Conservation (phyloP, 37 sponge, comb jelly and placozoan genomes). For the Eunapius fragilis region DNA sequence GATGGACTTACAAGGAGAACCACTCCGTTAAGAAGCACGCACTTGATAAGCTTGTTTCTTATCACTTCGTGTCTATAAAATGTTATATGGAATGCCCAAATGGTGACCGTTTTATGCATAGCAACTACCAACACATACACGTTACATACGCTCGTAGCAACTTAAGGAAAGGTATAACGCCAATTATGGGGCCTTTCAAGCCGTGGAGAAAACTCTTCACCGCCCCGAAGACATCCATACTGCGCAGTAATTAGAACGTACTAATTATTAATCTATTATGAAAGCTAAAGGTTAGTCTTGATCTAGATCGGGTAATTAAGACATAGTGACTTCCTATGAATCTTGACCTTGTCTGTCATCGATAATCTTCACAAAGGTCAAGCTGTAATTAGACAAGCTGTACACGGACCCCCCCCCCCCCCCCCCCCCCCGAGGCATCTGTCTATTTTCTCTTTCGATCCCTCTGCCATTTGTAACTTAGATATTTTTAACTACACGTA, state of each 20-base stretch:
- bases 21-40: slow-evolving; percentile 75
- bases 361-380: too few species aligned
- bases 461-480: too few species aligned
- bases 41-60: slow-evolving; percentile 56
- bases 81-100: background rate
- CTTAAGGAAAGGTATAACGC: slow-evolving; percentile 34
- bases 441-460: too few species aligned
- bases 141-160: slow-evolving; percentile 11
- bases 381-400: too few species aligned
- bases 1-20: slow-evolving; percentile 56
- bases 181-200: slow-evolving; percentile 35
- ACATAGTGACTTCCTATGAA: too few species aligned
- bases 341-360: too few species aligned
- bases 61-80: slow-evolving; percentile 68
- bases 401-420: too few species aligned
- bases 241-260: background rate
- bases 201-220: slow-evolving; percentile 17
- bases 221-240: background rate
- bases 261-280: background rate
- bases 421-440: too few species aligned
- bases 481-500: too few species aligned
- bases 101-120: too few species aligned
- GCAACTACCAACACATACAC: background rate
- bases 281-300: too few species aligned
- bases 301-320: too few species aligned